Percentiles rank a stretch among this genome's conserved stretches.
Evolutionary conservation across 2,888 invertebrate species (phyloP).

Genomic region (Drosophila subquinaria): DNA sequence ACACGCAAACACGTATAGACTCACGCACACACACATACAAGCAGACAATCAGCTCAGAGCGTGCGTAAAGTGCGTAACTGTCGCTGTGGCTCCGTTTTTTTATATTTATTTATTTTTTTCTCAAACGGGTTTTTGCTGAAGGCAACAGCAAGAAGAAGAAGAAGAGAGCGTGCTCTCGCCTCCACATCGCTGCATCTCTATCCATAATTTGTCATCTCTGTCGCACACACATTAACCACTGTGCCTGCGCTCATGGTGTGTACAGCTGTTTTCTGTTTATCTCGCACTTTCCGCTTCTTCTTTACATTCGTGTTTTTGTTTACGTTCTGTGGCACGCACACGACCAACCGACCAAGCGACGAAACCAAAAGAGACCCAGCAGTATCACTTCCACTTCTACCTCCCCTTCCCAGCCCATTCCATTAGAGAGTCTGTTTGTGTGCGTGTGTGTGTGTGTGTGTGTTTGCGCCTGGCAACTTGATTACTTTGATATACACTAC

Average conservation of each 20-base stretch:
- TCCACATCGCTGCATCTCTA: conserved; percentile 33
- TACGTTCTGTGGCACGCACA: conserved; percentile 76
- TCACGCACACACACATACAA: conserved; percentile 12
- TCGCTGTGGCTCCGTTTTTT: conserved; percentile 58
- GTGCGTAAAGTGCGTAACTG: conserved; percentile 81
- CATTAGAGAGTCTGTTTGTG: neutral
- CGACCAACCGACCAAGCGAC: conserved; percentile 45
- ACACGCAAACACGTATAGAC: conserved; percentile 8
- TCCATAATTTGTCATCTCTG: conserved; percentile 14
- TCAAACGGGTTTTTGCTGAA: conserved; percentile 69
- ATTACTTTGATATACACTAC: conserved; percentile 42
- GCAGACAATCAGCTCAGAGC: conserved; percentile 53
- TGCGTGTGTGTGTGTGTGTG: conserved; percentile 12
- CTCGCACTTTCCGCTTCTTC: conserved; percentile 80
- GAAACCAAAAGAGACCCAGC: conserved; percentile 26
- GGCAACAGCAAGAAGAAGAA: conserved; percentile 42
- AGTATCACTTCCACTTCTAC: conserved; percentile 22
- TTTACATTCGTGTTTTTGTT: conserved; percentile 79
- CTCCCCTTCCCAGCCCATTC: neutral
- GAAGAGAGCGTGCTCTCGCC: conserved; percentile 15
- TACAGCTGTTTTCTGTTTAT: conserved; percentile 82
- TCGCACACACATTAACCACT: conserved; percentile 17
- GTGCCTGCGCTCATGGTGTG: conserved; percentile 59
- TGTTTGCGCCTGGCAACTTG: conserved; percentile 42
- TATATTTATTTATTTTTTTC: conserved; percentile 19